Conservation (phyloP, 2,888 invertebrate species). For the Coenonympha arcania region DNA sequence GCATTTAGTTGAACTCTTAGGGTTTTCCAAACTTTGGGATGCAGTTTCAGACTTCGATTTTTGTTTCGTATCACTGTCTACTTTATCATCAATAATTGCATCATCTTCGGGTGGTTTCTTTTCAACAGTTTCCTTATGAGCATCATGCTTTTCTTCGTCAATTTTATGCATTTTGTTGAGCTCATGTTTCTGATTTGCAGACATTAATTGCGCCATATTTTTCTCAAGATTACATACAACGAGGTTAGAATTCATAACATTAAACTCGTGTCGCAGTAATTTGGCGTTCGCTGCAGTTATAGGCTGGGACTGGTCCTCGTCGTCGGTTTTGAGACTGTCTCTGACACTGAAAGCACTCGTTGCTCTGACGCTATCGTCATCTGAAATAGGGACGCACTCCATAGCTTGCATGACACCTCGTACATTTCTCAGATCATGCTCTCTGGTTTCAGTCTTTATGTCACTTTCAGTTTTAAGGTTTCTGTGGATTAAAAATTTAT, state of each 20-base stretch:
- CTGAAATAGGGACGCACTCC: slow-evolving; percentile 67
- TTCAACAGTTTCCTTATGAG: slow-evolving; percentile 33
- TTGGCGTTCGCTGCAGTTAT: slow-evolving; percentile 66
- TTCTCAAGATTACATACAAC: slow-evolving; percentile 68
- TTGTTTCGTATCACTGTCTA: slow-evolving; percentile 44
- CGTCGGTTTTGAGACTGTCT: slow-evolving; percentile 69
- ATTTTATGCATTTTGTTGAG: slow-evolving; percentile 64
- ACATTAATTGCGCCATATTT: slow-evolving; percentile 67
- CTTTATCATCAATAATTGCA: slow-evolving; percentile 30
- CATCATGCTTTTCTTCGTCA: slow-evolving; percentile 55
- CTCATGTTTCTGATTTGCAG: slow-evolving; percentile 55
- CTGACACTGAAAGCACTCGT: slow-evolving; percentile 68
- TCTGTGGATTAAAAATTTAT: slow-evolving; percentile 29
- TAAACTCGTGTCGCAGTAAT: slow-evolving; percentile 63
- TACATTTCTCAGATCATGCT: slow-evolving; percentile 57
- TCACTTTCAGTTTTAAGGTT: slow-evolving; percentile 43
- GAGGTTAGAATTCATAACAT: slow-evolving; percentile 67
- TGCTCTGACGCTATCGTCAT: slow-evolving; percentile 68
- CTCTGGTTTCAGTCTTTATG: slow-evolving; percentile 47
- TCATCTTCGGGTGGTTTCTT: slow-evolving; percentile 32
- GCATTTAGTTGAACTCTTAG: slow-evolving; percentile 61
- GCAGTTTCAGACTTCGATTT: slow-evolving; percentile 60
- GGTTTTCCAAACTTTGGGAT: slow-evolving; percentile 64
- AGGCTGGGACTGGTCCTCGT: slow-evolving; percentile 65
- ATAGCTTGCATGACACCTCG: slow-evolving; percentile 54